Conservation (phyloP, 2,888 invertebrate genomes). For the Boloria selene region DNA sequence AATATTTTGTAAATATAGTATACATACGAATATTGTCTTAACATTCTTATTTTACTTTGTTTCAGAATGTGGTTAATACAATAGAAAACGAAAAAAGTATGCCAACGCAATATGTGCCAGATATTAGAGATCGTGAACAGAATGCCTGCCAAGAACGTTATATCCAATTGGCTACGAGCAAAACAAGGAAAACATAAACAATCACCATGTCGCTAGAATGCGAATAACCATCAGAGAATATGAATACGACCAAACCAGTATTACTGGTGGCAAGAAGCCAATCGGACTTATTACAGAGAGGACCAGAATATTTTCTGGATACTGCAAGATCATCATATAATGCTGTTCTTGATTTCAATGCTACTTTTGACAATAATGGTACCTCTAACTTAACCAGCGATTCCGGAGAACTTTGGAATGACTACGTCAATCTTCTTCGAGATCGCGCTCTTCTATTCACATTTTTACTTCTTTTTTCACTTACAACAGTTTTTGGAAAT, state of each 20-base stretch:
- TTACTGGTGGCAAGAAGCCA: conserved; percentile 74
- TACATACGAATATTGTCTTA: background rate
- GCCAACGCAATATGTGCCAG: conserved; percentile 69
- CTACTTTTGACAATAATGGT: conserved; percentile 58
- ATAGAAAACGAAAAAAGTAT: conserved; percentile 57
- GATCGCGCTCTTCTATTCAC: conserved; percentile 90
- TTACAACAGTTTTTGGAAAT: conserved; percentile 97
- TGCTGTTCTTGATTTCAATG: conserved; percentile 62
- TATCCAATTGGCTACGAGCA: conserved; percentile 76
- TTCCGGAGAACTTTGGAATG: conserved; percentile 66
- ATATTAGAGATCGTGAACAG: conserved; percentile 66
- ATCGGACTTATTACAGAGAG: conserved; percentile 62
- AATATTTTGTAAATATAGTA: background rate
- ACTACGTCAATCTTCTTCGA: conserved; percentile 76
- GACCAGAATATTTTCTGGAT: conserved; percentile 63
- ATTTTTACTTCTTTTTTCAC: conserved; percentile 92
- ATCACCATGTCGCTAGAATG: conserved; percentile 72
- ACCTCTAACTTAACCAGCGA: conserved; percentile 59
- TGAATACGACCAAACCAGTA: conserved; percentile 70
- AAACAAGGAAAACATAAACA: conserved; percentile 78
- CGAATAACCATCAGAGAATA: conserved; percentile 70
- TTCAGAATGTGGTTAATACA: conserved; percentile 59
- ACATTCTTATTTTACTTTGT: conserved; percentile 49
- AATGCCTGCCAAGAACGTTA: conserved; percentile 78
- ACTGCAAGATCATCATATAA: conserved; percentile 55